These are phyloP conservation scores for Donacobius atricapilla DNA, from an alignment of 2,113 vertebrate genomes.

Conservation along the genomic window DNA sequence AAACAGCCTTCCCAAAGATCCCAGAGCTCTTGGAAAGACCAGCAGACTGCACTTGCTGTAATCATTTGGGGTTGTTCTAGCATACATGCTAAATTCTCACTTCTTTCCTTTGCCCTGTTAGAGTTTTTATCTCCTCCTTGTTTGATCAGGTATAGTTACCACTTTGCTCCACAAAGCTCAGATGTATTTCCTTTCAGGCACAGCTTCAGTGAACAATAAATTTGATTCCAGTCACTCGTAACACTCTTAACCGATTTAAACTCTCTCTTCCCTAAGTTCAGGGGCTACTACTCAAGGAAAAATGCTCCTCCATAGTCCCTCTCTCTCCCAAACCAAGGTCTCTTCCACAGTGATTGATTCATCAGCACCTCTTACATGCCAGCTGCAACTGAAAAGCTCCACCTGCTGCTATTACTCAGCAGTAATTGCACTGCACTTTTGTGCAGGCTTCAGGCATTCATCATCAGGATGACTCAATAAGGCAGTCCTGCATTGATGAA, in stretches of 20 bases:
- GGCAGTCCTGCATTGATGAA: not conserved
- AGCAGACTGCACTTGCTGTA: not conserved
- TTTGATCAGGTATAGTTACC: not conserved
- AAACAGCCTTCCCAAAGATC: not conserved
- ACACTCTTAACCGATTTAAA: not conserved
- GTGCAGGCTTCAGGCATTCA: constrained; percentile 11
- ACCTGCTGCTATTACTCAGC: constrained; percentile 50
- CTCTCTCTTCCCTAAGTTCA: not conserved
- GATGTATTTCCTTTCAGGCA: not conserved
- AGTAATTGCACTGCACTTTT: constrained; percentile 43
- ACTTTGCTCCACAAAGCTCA: not conserved
- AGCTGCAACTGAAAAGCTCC: constrained; percentile 32
- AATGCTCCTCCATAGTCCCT: not conserved
- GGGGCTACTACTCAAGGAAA: not conserved
- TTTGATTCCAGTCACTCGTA: not conserved
- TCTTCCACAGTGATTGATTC: constrained; percentile 16
- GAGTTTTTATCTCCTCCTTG: not conserved
- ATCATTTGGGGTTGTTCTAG: not conserved
- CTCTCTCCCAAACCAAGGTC: not conserved
- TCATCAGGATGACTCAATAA: constrained; percentile 49
- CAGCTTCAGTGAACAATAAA: not conserved
- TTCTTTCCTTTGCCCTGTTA: not conserved
- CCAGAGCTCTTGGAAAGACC: not conserved
- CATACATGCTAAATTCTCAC: not conserved
- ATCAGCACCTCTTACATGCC: not conserved